Evolutionary conservation across 2,888 invertebrate species (phyloP).

Genomic region (Leptura quadrifasciata): DNA sequence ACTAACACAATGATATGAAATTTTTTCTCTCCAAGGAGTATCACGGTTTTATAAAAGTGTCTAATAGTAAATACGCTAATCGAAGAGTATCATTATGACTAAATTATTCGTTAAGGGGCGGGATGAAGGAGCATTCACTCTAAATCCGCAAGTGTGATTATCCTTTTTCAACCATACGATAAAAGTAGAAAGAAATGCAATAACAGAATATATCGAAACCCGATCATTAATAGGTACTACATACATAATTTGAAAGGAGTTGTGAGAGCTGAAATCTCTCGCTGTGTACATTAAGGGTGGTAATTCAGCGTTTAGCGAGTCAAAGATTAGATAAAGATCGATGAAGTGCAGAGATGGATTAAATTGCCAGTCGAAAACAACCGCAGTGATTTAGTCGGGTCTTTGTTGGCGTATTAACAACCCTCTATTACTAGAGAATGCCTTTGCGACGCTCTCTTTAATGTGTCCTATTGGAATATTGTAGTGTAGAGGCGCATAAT

Average conservation of each 20-base stretch:
- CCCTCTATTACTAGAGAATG: constrained; percentile 29
- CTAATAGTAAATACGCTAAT: no score
- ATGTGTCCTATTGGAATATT: constrained; percentile 4
- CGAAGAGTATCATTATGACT: no score
- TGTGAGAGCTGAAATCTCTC: constrained; percentile 41
- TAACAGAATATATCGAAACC: constrained; percentile 2
- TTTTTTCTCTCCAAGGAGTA: no score
- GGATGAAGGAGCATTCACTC: no score
- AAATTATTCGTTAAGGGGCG: no score
- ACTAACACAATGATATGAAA: no score
- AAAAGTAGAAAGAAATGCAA: background rate
- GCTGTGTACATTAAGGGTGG: constrained; percentile 44
- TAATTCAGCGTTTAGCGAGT: constrained; percentile 58
- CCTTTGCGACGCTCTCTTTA: constrained; percentile 22
- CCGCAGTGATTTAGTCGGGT: constrained; percentile 50
- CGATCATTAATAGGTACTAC: constrained; percentile 46
- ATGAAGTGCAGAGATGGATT: constrained; percentile 68
- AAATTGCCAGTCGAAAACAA: constrained; percentile 65
- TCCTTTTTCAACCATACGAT: background rate
- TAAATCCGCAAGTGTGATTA: no score
- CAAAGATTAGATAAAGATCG: constrained; percentile 66
- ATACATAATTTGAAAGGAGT: constrained; percentile 45
- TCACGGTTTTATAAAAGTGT: no score
- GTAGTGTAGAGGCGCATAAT: background rate
- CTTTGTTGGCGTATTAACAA: constrained; percentile 40